These are phyloP conservation scores for Struthio camelus DNA, from an alignment of 2,113 vertebrate genomes.

Conservation along the genomic window DNA sequence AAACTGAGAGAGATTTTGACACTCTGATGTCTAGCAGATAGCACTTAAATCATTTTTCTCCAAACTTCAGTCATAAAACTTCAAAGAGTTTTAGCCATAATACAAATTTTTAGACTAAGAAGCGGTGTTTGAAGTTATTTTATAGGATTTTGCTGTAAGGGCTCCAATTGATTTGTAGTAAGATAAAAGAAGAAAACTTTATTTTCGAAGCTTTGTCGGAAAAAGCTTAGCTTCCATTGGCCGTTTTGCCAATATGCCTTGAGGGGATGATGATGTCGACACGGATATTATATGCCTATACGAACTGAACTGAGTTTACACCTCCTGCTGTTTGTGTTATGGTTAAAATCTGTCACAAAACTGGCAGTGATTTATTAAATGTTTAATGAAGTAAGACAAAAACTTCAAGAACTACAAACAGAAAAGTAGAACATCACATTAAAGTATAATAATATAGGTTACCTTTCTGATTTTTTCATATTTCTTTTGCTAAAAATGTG, in stretches of 20 bases:
- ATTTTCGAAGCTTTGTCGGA: slow-evolving; percentile 99
- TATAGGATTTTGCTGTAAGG: slow-evolving; percentile 99
- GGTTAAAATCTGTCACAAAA: slow-evolving; percentile 99
- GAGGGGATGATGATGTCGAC: slow-evolving; percentile 89
- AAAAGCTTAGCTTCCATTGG: slow-evolving; percentile 99
- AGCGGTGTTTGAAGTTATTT: slow-evolving; percentile 99
- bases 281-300: slow-evolving; percentile 93
- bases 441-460: slow-evolving; percentile 82
- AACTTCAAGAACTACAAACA: slow-evolving; percentile 90
- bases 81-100: slow-evolving; percentile 99
- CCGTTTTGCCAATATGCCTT: slow-evolving; percentile 94
- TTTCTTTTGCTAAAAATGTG: slow-evolving; percentile 74
- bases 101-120: slow-evolving; percentile 99
- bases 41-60: slow-evolving; percentile 99
- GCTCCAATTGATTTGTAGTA: slow-evolving; percentile 99
- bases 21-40: slow-evolving; percentile 98
- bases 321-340: slow-evolving; percentile 96
- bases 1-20: slow-evolving; percentile 96
- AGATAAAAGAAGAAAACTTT: slow-evolving; percentile 99
- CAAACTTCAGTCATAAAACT: slow-evolving; percentile 98
- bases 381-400: slow-evolving; percentile 95
- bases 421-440: slow-evolving; percentile 82
- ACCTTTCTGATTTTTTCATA: slow-evolving; percentile 71
- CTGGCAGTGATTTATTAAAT: slow-evolving; percentile 99
- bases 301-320: slow-evolving; percentile 91